phyloP scores from a whole-genome alignment of 2,888 invertebrate genomes.

The Liodrosophila aerea region DNA sequence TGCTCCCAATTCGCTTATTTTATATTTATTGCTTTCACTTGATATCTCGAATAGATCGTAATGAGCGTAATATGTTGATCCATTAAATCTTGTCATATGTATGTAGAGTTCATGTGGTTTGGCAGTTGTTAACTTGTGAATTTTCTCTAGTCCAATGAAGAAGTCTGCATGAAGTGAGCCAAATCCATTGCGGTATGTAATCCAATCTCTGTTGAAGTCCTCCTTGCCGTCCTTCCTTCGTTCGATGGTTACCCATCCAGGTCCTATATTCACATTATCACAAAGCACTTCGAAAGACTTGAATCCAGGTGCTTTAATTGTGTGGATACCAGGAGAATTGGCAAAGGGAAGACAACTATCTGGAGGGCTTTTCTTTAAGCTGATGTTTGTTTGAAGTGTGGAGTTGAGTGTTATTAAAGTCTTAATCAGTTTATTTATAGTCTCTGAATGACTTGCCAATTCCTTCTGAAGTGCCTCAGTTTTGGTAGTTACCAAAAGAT shows the following conservation, averaged over 20 bases:
- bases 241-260: not conserved
- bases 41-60: not conserved
- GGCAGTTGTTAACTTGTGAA: not conserved
- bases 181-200: not conserved
- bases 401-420: no score
- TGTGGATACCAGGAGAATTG: no score
- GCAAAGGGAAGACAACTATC: no score
- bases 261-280: no score
- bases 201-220: not conserved
- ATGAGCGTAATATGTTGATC: not conserved
- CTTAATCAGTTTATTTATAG: no score
- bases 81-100: not conserved
- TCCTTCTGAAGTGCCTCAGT: no score
- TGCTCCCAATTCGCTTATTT: not conserved
- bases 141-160: constrained; percentile 1
- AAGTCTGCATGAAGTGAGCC: not conserved
- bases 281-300: no score
- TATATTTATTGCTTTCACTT: not conserved
- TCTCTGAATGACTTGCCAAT: no score
- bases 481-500: no score
- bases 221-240: not conserved
- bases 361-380: no score
- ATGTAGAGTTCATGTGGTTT: not conserved
- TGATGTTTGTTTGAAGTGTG: no score
- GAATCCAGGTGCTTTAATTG: no score